Base-by-base conservation (phyloP, 1,140 invertebrate species). In the Drosophila parvula region DNA sequence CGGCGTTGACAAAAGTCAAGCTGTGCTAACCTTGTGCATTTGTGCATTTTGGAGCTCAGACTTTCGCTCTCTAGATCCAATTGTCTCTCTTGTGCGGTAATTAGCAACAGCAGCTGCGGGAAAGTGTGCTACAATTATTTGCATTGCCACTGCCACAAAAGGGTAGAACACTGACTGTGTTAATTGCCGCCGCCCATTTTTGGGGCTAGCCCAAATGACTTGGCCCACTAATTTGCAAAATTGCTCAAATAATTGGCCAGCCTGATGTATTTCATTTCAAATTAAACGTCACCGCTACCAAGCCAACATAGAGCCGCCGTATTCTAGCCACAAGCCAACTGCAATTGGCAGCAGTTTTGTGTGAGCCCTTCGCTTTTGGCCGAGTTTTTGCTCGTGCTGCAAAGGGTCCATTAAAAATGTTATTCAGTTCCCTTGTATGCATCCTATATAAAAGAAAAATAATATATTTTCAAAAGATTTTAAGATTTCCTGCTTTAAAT, bases 161-260 rank as follows among this genome's bases (percentile, higher is more conserved):
- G n/a, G 11, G 27, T 12, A 40, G 27, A 50, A 62, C 43, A 51
- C 44, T 55, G 56, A 38, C 43, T 74, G 51, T 10, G 80, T 51
- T 85, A 85, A 85, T 85, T 86, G 82, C 69, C 70, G 55, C 62
- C 50, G 50, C 65, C 12, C 32, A n/a, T 71, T 67, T 82, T 79
- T 45, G 64, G 43, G 62, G 43, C 60, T 40, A 55, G 71, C 53
- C 45, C 38, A 60, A 85, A 82, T 50, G 68, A 61, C 48, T 81
- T 48, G 64, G 59, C 62, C 79, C 75, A 85, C 83, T 85, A 85
- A 85, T 85, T 85, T 85, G 60, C 65, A 75, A 82, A 85, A 88
- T 85, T 85, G 82, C 79, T 79, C 65, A 85, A 85, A 85, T 88
- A 85, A 85, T 85, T 85, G 83, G 69, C 79, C 82, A 76, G 47